Conservation (phyloP, 2,113 vertebrate genomes). For the Pterocles gutturalis region DNA sequence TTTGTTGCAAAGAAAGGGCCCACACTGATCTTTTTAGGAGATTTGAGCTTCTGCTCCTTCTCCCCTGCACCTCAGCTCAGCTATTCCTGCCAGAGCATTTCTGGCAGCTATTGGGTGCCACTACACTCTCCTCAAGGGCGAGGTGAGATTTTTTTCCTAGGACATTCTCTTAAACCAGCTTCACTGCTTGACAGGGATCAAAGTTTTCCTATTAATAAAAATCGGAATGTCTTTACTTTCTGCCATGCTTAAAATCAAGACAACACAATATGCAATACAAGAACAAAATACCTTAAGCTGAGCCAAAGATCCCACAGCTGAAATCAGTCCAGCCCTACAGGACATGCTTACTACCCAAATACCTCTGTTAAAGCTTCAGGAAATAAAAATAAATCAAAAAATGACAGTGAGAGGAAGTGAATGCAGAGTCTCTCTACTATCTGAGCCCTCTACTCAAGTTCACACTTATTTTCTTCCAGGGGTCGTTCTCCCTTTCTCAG, state of each 20-base stretch:
- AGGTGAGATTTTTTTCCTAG: not conserved
- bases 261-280: rapidly evolving
- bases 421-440: not conserved
- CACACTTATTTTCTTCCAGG: not conserved
- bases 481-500: not conserved
- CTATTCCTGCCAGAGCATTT: not conserved
- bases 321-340: not conserved
- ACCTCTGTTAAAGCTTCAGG: not conserved
- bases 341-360: not conserved
- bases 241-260: not conserved
- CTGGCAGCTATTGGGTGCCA: not conserved
- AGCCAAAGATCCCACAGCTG: not conserved
- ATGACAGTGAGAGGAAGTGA: not conserved
- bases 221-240: not conserved
- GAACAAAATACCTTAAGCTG: not conserved
- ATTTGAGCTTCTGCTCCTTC: not conserved
- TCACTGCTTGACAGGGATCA: not conserved
- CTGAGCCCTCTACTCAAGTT: not conserved
- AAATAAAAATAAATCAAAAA: not conserved
- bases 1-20: not conserved
- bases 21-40: not conserved
- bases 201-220: not conserved
- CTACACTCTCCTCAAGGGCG: not conserved
- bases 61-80: not conserved
- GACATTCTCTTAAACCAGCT: not conserved